Evolutionary conservation across 2,113 vertebrate species (phyloP).

Genomic region (Pygoscelis antarcticus): DNA sequence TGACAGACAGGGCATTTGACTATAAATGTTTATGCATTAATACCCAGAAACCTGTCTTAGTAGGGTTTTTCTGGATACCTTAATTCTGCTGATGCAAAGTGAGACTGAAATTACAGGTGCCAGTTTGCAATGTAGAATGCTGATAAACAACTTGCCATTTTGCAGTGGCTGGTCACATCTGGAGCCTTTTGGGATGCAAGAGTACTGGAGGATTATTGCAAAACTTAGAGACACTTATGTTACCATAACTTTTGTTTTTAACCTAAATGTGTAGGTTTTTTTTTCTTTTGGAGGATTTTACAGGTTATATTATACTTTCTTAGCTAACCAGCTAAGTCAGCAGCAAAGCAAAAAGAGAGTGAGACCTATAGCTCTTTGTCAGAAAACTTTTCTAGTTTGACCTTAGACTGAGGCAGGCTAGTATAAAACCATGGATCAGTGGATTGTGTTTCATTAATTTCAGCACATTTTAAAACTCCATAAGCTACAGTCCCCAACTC

Average conservation of each 20-base stretch:
- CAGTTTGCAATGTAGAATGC: conserved; percentile 61
- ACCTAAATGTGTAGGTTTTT: conserved; percentile 67
- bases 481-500: neutral
- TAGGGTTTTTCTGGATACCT: conserved; percentile 46
- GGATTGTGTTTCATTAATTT: conserved; percentile 59
- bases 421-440: conserved; percentile 63
- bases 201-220: conserved; percentile 81
- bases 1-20: neutral
- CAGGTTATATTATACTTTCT: conserved; percentile 9
- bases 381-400: conserved; percentile 76
- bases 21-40: neutral
- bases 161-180: conserved; percentile 82
- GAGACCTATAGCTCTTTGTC: conserved; percentile 50
- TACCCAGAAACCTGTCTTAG: conserved; percentile 28
- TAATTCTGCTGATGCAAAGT: conserved; percentile 75
- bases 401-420: conserved; percentile 69
- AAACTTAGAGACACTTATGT: conserved; percentile 75
- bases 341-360: conserved; percentile 11
- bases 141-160: conserved; percentile 82
- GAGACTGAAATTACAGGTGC: conserved; percentile 77
- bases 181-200: conserved; percentile 80
- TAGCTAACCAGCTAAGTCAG: conserved; percentile 51
- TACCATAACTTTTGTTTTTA: conserved; percentile 77
- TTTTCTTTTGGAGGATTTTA: neutral
- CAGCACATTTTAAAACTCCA: neutral